These are phyloP conservation scores for Salarias fasciatus DNA, from an alignment of 2,797 vertebrate genomes.

Conservation along the genomic window DNA sequence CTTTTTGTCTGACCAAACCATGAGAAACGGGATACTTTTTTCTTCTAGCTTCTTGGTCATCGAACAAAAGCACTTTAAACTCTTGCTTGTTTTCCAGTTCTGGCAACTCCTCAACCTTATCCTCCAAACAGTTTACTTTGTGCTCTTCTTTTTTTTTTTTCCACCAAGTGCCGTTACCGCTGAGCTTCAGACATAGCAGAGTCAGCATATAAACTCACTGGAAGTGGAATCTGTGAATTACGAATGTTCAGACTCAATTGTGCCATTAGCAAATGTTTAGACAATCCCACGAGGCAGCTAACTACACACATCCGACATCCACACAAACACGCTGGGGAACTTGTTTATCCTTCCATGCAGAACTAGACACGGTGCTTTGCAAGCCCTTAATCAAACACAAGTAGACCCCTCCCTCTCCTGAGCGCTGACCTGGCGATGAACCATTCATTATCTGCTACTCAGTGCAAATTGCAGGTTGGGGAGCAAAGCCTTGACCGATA, in stretches of 20 bases:
- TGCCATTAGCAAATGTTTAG: constrained; percentile 62
- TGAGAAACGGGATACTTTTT: constrained; percentile 2
- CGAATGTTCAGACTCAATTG: constrained; percentile 58
- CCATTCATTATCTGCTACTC: constrained; percentile 65
- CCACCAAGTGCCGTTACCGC: constrained; percentile 48
- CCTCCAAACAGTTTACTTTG: constrained; percentile 61
- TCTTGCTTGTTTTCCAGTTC: constrained; percentile 30
- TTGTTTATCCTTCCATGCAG: constrained; percentile 76
- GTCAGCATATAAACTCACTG: constrained; percentile 59
- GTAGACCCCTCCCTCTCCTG: constrained; percentile 55
- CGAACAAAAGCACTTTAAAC: constrained; percentile 48
- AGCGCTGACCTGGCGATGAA: constrained; percentile 72
- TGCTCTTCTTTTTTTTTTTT: constrained; percentile 43
- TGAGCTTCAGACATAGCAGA: constrained; percentile 42
- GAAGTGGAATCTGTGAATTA: constrained; percentile 57
- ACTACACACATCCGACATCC: constrained; percentile 40
- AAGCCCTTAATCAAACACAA: constrained; percentile 73
- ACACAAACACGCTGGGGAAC: constrained; percentile 45
- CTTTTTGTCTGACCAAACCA: constrained; percentile 36
- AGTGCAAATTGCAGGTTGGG: constrained; percentile 47
- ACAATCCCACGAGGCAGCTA: constrained; percentile 60
- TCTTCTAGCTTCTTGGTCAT: constrained; percentile 3
- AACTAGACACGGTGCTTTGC: constrained; percentile 70
- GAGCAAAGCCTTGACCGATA: constrained; percentile 23
- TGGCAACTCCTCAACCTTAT: constrained; percentile 30